Evolutionary conservation across 2,797 vertebrate genomes (phyloP).

Genomic region (Varecia variegata): DNA sequence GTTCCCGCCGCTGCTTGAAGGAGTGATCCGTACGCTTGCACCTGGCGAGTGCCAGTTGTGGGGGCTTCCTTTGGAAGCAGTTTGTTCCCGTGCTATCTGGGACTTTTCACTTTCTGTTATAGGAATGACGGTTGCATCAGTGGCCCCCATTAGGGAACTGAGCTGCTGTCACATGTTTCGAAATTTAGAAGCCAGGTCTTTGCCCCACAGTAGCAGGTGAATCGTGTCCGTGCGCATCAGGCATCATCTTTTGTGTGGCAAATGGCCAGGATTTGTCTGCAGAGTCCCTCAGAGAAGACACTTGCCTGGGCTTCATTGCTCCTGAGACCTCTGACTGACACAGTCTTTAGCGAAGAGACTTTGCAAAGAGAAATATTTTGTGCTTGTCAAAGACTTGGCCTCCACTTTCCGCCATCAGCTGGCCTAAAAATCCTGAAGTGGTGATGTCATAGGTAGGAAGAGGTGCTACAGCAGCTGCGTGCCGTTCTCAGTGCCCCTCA

Average conservation of each 20-base stretch:
- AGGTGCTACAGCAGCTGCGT: not conserved
- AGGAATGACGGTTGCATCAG: not conserved
- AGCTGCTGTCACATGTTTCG: not conserved
- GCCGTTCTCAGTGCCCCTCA: not conserved
- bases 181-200: not conserved
- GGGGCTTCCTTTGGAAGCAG: not conserved
- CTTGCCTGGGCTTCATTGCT: not conserved
- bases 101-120: not conserved
- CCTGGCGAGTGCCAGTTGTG: fast-evolving
- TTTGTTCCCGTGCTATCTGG: not conserved
- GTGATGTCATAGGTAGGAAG: not conserved
- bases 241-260: not conserved
- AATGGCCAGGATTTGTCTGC: not conserved
- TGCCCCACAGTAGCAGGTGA: not conserved
- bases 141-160: not conserved
- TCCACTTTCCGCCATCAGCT: not conserved
- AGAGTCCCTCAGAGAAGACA: not conserved
- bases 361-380: not conserved
- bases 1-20: not conserved
- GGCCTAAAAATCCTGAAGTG: not conserved
- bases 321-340: not conserved
- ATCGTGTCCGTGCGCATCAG: not conserved
- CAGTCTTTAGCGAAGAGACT: not conserved
- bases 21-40: fast-evolving
- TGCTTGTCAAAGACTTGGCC: not conserved